Evolutionary conservation across 1,140 invertebrate species (phyloP).

Genomic region (Drosophila punjabiensis): DNA sequence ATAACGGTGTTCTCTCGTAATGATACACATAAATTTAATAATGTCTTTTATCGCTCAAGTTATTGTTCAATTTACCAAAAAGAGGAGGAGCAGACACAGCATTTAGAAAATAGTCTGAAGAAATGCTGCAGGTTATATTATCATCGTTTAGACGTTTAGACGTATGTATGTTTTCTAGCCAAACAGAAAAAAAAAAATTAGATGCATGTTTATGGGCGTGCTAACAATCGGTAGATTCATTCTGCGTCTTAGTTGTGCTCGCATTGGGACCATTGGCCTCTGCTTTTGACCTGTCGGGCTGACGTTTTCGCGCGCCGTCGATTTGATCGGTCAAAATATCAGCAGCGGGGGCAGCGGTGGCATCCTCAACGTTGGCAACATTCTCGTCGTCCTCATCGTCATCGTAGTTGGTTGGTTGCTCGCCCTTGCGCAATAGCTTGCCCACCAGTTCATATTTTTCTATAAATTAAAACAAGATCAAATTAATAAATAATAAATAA

Average conservation of each 20-base stretch:
- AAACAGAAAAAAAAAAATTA: neutral
- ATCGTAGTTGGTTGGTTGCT: slow-evolving; percentile 95
- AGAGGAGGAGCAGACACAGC: slow-evolving; percentile 11
- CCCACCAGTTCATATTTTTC: slow-evolving; percentile 98
- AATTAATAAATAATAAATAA: neutral
- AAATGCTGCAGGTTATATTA: slow-evolving; percentile 36
- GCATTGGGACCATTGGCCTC: slow-evolving; percentile 19
- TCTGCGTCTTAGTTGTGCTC: slow-evolving; percentile 15
- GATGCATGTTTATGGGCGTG: slow-evolving; percentile 8
- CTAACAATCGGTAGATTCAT: slow-evolving; percentile 48
- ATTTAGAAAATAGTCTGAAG: slow-evolving; percentile 3
- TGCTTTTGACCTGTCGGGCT: slow-evolving; percentile 19
- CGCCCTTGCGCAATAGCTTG: slow-evolving; percentile 95
- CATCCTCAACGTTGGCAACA: slow-evolving; percentile 25
- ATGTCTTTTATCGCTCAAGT: slow-evolving; percentile 20
- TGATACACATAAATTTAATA: slow-evolving; percentile 11
- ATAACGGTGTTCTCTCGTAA: neutral
- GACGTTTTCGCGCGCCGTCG: slow-evolving; percentile 8
- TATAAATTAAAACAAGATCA: neutral
- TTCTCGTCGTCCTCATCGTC: slow-evolving; percentile 90
- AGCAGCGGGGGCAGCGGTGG: neutral
- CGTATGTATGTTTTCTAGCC: slow-evolving; percentile 10
- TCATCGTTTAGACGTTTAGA: slow-evolving; percentile 12
- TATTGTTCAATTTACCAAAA: slow-evolving; percentile 7
- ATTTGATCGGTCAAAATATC: neutral